Conservation (phyloP, 2,113 vertebrate species). For the Thinocorus orbignyianus region DNA sequence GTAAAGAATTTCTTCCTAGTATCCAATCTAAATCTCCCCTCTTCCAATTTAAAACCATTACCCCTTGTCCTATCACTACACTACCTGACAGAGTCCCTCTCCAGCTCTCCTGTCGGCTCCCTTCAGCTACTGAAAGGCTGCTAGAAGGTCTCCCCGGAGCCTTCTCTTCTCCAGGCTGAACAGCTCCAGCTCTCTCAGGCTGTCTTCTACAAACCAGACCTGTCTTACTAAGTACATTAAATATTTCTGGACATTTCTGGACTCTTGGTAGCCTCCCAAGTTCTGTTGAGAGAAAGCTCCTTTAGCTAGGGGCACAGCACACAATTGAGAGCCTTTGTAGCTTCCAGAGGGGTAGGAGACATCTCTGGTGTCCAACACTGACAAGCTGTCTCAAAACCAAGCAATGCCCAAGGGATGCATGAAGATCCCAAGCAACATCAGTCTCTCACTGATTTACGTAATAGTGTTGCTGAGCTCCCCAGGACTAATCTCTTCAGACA, state of each 20-base stretch:
- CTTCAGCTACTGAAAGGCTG: no score
- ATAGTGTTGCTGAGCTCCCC: background rate
- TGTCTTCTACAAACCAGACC: background rate
- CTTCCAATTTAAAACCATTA: no score
- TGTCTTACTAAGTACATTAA: background rate
- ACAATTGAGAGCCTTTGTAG: background rate
- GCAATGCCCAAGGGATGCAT: rapidly evolving
- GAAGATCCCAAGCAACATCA: background rate
- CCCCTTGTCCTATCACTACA: no score
- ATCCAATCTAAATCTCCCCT: no score
- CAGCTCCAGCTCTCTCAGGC: no score
- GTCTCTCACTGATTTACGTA: background rate
- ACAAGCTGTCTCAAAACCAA: background rate
- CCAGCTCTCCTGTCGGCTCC: no score
- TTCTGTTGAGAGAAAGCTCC: background rate
- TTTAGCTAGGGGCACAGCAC: background rate
- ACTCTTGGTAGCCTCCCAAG: background rate
- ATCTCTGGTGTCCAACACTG: background rate
- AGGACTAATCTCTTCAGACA: background rate
- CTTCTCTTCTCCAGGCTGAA: no score
- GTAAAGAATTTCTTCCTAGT: no score
- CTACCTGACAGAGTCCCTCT: no score
- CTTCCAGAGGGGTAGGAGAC: background rate
- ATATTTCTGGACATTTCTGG: background rate
- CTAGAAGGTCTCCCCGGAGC: no score